Percentiles rank a stretch among this genome's conserved stretches.
Conservation (phyloP, 2,888 invertebrate genomes). For the Sphaerophoria taeniata region DNA sequence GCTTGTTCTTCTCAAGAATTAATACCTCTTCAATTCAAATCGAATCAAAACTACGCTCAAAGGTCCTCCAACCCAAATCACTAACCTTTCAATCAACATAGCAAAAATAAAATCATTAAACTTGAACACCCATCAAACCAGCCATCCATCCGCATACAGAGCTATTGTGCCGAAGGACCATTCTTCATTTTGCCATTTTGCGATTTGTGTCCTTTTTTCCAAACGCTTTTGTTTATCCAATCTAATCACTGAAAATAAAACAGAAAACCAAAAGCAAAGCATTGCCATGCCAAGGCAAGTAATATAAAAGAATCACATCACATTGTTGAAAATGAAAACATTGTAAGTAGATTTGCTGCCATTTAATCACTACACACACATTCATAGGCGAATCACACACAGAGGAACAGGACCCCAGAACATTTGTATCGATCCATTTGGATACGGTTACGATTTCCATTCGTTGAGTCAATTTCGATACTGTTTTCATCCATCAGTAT, state of each 20-base stretch:
- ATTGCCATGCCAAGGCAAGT: constrained; percentile 17
- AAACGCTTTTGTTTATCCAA: constrained; percentile 18
- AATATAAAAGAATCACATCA: constrained; percentile 55
- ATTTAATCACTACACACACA: constrained; percentile 64
- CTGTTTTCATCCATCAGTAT: constrained; percentile 36
- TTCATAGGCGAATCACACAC: constrained; percentile 22
- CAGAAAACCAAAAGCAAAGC: constrained; percentile 14
- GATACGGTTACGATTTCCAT: constrained; percentile 56
- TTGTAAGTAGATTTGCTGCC: constrained; percentile 67
- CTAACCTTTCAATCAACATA: not conserved
- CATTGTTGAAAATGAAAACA: constrained; percentile 65
- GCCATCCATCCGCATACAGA: too few species aligned
- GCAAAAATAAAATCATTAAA: constrained; percentile 25
- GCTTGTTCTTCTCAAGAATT: too few species aligned
- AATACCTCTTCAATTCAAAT: too few species aligned
- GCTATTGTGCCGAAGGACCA: not conserved
- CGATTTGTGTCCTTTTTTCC: constrained; percentile 26
- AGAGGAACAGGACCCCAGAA: constrained; percentile 8
- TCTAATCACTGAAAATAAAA: constrained; percentile 22
- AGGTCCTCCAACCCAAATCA: not conserved
- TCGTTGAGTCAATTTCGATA: constrained; percentile 2
- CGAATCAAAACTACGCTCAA: not conserved
- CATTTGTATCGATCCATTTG: constrained; percentile 62
- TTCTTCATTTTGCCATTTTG: constrained; percentile 20
- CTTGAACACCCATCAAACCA: not conserved